Conservation (phyloP, 2,888 invertebrate species). For the Amblyjoppa proteus region DNA sequence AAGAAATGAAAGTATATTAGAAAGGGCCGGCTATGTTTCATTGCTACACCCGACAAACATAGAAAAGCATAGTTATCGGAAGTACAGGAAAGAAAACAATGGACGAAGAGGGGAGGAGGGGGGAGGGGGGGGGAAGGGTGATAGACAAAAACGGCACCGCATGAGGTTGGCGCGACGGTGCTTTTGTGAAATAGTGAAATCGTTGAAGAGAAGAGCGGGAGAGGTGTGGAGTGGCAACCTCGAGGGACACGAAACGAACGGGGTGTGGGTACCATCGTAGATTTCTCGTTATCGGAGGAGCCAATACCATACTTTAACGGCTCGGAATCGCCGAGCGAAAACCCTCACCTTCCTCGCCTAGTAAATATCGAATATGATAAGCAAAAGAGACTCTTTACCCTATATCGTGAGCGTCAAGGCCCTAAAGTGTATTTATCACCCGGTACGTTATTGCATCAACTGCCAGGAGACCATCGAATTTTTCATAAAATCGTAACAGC, state of each 20-base stretch:
- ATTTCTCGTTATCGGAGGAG: constrained; percentile 65
- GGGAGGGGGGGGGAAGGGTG: background rate
- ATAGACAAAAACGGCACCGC: constrained; percentile 32
- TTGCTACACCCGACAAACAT: constrained; percentile 29
- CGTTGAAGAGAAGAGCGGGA: constrained; percentile 27
- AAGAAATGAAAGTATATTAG: constrained; percentile 37
- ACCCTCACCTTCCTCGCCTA: constrained; percentile 43
- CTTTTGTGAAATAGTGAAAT: constrained; percentile 53
- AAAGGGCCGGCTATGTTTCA: constrained; percentile 19
- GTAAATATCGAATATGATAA: constrained; percentile 67
- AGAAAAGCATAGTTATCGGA: constrained; percentile 53
- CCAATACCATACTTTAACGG: constrained; percentile 64
- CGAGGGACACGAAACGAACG: constrained; percentile 49
- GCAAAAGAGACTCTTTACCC: constrained; percentile 56
- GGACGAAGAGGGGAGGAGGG: constrained; percentile 6
- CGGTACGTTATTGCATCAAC: constrained; percentile 42
- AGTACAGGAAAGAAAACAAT: constrained; percentile 50
- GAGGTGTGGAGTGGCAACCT: constrained; percentile 44
- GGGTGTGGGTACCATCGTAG: constrained; percentile 49
- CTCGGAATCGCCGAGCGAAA: constrained; percentile 54
- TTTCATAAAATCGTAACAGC: constrained; percentile 1
- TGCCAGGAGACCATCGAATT: constrained; percentile 19
- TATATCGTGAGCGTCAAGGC: constrained; percentile 38
- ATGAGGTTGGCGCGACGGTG: constrained; percentile 49
- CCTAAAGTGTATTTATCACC: constrained; percentile 49